Evolutionary conservation across 2,797 vertebrate genomes (phyloP), one percentile per base, ranked within the genome.

Genomic region (Hypotaenidia okinawae): DNA sequence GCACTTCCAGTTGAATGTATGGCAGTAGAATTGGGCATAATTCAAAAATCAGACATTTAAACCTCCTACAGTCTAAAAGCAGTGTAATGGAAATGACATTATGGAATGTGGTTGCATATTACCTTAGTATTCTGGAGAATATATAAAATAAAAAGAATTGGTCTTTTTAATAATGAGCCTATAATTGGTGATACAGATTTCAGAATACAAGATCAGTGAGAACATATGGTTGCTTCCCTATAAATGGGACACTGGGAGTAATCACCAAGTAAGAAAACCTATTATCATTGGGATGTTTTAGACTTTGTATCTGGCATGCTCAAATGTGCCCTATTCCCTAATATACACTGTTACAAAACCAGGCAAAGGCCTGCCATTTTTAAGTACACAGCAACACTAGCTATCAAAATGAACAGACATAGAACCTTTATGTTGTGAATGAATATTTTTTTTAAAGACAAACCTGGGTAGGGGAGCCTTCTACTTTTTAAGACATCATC

Each of bases 91-190:
- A 39, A 91, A 54, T 13, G 21, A 52, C 27, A 17, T 41, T 41
- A 62, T n/a, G 15, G 14, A 47, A 22, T 24, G 2, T 18, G 24
- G 32, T 62, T 58, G 16, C 17, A 58, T 72, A 67, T 43, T 72
- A 52, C 5, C 6, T 32, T 49, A 51, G 6, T 39, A 69, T 76
- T 57, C 6, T 30, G 33, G 19, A 16, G 22, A 63, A 80, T 47
- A 82, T 18, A 67, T 1, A 16, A 13, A 30, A 7, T 32, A n/a
- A 66, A 61, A 19, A 28, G 0, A 77, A 62, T 16, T 41, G 0
- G 3, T 66, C 25, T 39, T 67, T 43, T 39, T 90, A 67, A 43
- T 63, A 57, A 69, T 63, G 17, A 77, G 5, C 4, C 30, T 77
- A 5, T 85, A 89, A 93, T 5, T 63, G 16, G 7, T n/a, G 15